These are phyloP conservation scores for Polyommatus iphigenia DNA, from an alignment of 2,888 invertebrate genomes.

Conservation along the genomic window DNA sequence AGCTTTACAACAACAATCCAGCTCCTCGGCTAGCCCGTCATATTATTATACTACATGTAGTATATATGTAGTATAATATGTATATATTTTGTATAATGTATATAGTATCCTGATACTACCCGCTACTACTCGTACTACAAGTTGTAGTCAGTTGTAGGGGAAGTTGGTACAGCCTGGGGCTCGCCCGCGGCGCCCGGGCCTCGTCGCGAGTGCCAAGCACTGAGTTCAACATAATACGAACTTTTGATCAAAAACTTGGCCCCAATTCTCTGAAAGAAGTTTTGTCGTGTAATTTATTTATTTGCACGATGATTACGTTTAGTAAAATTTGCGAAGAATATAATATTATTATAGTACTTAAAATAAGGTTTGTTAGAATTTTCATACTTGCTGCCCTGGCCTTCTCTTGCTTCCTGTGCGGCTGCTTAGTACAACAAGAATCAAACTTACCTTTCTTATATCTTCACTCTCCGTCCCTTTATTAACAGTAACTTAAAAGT, in stretches of 20 bases:
- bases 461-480: neutral
- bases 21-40: neutral
- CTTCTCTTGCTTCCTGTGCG: neutral
- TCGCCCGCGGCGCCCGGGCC: neutral
- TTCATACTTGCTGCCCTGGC: neutral
- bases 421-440: neutral
- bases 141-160: neutral
- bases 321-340: neutral
- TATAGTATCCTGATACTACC: neutral
- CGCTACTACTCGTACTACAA: neutral
- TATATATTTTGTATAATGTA: too few species aligned
- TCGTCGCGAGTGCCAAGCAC: neutral
- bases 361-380: neutral
- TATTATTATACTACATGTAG: neutral
- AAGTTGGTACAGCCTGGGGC: neutral
- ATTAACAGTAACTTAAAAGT: neutral
- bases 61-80: too few species aligned
- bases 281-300: neutral
- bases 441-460: neutral
- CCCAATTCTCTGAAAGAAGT: neutral
- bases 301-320: neutral
- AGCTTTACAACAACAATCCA: neutral
- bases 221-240: neutral
- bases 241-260: slow-evolving; percentile 1
- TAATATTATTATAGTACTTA: too few species aligned